Conservation (phyloP, 2,113 vertebrate species). For the Phoxinus phoxinus region DNA sequence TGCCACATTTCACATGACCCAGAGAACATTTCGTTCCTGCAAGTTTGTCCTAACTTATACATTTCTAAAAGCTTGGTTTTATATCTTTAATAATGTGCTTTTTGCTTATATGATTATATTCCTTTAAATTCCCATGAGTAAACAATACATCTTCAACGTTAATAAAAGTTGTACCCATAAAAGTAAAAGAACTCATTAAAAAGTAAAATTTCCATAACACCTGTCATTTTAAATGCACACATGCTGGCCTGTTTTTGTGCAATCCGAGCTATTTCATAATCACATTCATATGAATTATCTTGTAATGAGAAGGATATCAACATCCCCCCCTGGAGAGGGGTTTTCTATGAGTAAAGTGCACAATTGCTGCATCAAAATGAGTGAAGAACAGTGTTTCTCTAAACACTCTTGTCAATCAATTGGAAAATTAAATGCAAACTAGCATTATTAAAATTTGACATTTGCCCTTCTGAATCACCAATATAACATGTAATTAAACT, state of each 20-base stretch:
- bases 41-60: no score
- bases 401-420: neutral
- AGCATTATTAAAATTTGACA: constrained; percentile 3
- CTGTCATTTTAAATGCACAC: neutral
- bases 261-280: neutral
- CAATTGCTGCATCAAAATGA: neutral
- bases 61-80: no score
- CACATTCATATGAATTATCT: constrained; percentile 23
- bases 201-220: no score
- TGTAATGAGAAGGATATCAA: neutral
- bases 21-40: no score
- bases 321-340: neutral
- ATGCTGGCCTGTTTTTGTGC: constrained; percentile 19
- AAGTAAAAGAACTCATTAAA: no score
- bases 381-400: neutral
- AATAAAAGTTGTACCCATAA: no score
- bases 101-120: no score
- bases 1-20: no score
- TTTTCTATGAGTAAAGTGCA: neutral
- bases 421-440: neutral
- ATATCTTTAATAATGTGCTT: no score
- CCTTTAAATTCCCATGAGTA: no score
- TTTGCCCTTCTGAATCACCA: neutral
- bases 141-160: no score
- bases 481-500: neutral